phyloP scores from a whole-genome alignment of 2,888 invertebrate genomes.

The Macaria liturata region DNA sequence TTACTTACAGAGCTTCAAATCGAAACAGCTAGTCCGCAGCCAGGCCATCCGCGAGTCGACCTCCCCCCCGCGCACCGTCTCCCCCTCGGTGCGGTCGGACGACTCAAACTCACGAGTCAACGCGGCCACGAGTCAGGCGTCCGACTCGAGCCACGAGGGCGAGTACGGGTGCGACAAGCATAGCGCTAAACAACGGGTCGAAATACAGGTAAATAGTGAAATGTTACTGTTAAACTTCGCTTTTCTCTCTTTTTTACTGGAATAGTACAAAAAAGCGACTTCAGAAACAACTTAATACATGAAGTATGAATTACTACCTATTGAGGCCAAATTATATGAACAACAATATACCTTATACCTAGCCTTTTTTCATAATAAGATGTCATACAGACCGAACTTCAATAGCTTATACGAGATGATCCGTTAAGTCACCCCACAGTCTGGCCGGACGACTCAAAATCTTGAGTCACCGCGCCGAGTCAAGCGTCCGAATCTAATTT shows the following conservation, averaged over 20 bases:
- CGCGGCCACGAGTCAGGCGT: constrained; percentile 36
- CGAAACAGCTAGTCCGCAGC: constrained; percentile 93
- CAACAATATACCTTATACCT: too few species aligned
- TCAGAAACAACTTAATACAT: too few species aligned
- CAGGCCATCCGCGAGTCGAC: constrained; percentile 95
- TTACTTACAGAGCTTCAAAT: constrained; percentile 83
- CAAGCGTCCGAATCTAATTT: constrained; percentile 64
- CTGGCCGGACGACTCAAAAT: constrained; percentile 25
- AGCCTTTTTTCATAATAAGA: too few species aligned
- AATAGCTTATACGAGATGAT: too few species aligned
- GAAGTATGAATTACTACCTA: too few species aligned
- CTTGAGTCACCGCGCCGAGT: constrained; percentile 35
- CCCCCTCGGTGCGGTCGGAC: constrained; percentile 55
- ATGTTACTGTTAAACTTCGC: too few species aligned
- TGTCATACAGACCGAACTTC: too few species aligned
- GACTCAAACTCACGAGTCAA: constrained; percentile 33
- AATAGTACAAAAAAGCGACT: too few species aligned
- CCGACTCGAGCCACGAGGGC: constrained; percentile 66
- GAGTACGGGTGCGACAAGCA: constrained; percentile 38
- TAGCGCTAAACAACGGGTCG: constrained; percentile 63
- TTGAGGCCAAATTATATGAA: too few species aligned
- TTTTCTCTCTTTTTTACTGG: too few species aligned
- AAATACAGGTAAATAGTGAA: constrained; percentile 64
- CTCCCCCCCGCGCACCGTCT: constrained; percentile 83
- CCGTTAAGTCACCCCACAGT: constrained; percentile 8